Evolutionary conservation across 1,140 invertebrate genomes (phyloP).

Genomic region (Kradibia gibbosae): DNA sequence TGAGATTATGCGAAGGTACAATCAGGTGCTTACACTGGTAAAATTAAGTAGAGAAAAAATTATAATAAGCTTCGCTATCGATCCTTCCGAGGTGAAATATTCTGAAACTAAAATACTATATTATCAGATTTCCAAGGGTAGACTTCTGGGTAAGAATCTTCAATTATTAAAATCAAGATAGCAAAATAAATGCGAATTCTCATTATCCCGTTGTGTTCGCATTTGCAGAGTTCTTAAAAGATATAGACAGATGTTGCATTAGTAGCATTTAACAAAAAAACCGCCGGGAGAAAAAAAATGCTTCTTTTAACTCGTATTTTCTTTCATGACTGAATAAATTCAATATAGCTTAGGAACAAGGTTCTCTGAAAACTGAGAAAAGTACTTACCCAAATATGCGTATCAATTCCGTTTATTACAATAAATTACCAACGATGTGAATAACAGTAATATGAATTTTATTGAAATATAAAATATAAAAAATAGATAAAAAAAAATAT

Average conservation of each 20-base stretch:
- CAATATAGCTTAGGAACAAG: too few relatives aligned
- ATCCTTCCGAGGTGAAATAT: neutral
- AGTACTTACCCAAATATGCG: too few relatives aligned
- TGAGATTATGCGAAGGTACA: neutral
- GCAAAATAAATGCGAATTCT: neutral
- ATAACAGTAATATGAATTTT: too few relatives aligned
- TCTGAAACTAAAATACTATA: neutral
- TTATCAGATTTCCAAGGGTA: neutral
- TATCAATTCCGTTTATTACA: too few relatives aligned
- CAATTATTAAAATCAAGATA: neutral
- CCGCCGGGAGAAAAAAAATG: too few relatives aligned
- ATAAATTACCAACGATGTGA: too few relatives aligned
- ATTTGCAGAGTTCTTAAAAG: neutral
- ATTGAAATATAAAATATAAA: too few relatives aligned
- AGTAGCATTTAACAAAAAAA: too few relatives aligned
- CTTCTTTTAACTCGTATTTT: too few relatives aligned
- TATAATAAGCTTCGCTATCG: neutral
- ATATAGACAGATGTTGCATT: neutral
- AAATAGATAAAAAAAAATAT: too few relatives aligned
- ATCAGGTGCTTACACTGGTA: neutral
- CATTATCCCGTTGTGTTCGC: neutral
- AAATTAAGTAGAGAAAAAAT: constrained; percentile 7
- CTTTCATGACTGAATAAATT: too few relatives aligned
- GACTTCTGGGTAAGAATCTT: neutral
- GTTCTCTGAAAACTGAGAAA: too few relatives aligned